Evolutionary conservation across 2,888 invertebrate genomes (phyloP), one percentile per base, ranked within the genome.

Genomic region (Diploptera punctata): DNA sequence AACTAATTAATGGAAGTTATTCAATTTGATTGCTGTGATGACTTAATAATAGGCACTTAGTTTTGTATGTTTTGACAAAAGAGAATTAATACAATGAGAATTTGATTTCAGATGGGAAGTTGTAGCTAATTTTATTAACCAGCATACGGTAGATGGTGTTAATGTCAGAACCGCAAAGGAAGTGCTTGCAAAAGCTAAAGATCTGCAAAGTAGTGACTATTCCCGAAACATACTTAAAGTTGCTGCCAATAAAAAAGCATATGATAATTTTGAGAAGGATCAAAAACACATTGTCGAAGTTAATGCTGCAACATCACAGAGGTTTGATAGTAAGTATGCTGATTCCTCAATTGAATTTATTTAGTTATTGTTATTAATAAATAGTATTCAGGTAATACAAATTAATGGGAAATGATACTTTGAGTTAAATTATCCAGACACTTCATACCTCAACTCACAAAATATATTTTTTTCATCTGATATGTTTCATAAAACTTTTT

Each of bases 91-190:
- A n/a, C n/a, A n/a, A n/a, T n/a, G n/a, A n/a, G n/a, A n/a, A n/a
- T n/a, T n/a, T n/a, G n/a, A n/a, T 65, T 73, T 16, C 75, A 85
- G 86, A 52, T 94, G 94, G 94, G 96, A 97, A 62, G 96, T 98
- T 0, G 96, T 99, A 3, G 95, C 98, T 0, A 94, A 95, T 80
- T 99, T 98, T 81, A 90, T 99, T 70, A 96, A 96, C 82, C 97
- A 97, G 79, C 94, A 95, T 77, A 89, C 89, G 78, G 86, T 72
- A 7, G 76, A 75, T 18, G 75, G 76, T 10, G 87, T 87, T 0
- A 86, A 87, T 70, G 86, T 86, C 60, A 91, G 95, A 76, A 91
- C 89, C 68, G 94, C 98, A 1, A 97, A 98, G 81, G 95, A 98
- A 81, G 97, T 98, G 24, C 85, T 99, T 52, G 93, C 93, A 70